These are phyloP conservation scores for Trissolcus basalis DNA, from an alignment of 1,140 invertebrate species.

Conservation along the genomic window DNA sequence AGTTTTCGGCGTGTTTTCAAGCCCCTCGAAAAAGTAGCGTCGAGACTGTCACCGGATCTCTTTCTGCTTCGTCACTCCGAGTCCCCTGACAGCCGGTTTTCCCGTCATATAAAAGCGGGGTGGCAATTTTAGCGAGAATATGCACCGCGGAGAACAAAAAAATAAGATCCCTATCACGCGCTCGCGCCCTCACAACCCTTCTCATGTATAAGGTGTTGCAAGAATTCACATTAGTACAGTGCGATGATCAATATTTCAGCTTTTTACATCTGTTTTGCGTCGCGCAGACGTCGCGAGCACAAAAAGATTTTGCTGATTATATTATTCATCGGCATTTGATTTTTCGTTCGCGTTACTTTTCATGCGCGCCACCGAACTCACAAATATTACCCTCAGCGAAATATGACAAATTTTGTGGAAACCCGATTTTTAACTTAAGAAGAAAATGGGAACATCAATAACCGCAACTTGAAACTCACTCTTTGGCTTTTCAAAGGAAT, in stretches of 20 bases:
- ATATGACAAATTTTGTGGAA: too few relatives aligned
- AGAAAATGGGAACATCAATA: too few relatives aligned
- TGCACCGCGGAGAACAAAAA: constrained; percentile 57
- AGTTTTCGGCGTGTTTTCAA: constrained; percentile 57
- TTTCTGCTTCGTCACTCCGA: constrained; percentile 58
- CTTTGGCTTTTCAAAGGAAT: too few relatives aligned
- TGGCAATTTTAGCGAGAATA: constrained; percentile 60
- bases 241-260: constrained; percentile 52
- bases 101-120: constrained; percentile 52
- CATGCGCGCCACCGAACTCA: too few relatives aligned
- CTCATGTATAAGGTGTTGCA: constrained; percentile 50
- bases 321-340: too few relatives aligned
- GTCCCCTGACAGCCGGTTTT: constrained; percentile 58
- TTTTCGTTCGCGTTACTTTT: too few relatives aligned
- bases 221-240: constrained; percentile 49
- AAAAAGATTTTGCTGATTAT: too few relatives aligned
- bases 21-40: constrained; percentile 58
- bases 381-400: too few relatives aligned
- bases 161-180: constrained; percentile 51
- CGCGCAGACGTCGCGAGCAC: too few relatives aligned
- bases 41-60: constrained; percentile 57
- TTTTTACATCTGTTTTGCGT: constrained; percentile 10
- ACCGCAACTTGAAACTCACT: too few relatives aligned
- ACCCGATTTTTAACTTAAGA: too few relatives aligned
- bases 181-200: constrained; percentile 56